Evolutionary conservation across 2,113 vertebrate species (phyloP).

Genomic region (Phylloscopus trochiloides): DNA sequence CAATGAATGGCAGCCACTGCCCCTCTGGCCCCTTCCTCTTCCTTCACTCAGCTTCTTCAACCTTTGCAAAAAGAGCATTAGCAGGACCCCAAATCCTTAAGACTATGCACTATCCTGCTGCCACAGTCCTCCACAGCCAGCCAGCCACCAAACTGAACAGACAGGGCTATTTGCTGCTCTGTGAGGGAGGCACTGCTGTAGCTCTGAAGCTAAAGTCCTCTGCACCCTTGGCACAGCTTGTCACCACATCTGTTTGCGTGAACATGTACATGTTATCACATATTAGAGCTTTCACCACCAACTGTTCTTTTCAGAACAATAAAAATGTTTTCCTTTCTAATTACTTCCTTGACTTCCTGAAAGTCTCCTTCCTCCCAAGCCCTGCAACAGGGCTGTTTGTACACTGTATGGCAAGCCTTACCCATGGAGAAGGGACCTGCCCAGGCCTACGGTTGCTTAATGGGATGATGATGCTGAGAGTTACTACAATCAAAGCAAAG

Average conservation of each 20-base stretch:
- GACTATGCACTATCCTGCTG: background rate
- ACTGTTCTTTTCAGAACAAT: background rate
- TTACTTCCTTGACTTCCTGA: background rate
- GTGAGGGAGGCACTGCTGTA: background rate
- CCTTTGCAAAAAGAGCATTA: background rate
- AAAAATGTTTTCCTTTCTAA: background rate
- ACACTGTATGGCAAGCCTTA: background rate
- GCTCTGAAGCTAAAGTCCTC: background rate
- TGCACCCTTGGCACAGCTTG: background rate
- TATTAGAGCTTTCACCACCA: background rate
- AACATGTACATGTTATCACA: background rate
- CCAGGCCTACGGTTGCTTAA: background rate
- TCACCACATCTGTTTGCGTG: fast-evolving
- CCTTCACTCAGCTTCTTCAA: background rate
- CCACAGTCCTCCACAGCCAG: background rate
- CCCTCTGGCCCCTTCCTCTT: background rate
- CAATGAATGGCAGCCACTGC: background rate
- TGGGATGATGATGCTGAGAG: background rate
- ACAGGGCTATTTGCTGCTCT: background rate
- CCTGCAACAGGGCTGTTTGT: background rate
- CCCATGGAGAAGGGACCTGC: background rate
- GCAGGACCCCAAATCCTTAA: background rate
- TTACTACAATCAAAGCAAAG: background rate
- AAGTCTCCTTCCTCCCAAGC: background rate
- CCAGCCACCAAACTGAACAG: background rate